phyloP scores from a whole-genome alignment of 92 coral and sea anemone species.

The Porites lobata region DNA sequence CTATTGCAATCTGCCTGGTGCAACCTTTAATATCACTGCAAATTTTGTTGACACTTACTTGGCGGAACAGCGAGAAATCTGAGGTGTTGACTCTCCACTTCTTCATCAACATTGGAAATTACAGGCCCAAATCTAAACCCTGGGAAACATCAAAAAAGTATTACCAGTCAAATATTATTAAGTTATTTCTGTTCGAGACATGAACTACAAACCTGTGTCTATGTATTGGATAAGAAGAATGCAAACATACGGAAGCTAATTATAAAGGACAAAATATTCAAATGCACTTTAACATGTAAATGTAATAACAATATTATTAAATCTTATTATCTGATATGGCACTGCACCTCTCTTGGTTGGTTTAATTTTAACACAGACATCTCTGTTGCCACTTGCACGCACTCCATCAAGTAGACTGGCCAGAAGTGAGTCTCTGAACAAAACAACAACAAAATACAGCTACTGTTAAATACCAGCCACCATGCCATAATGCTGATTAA shows the following conservation, averaged over 20 bases:
- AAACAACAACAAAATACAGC: background rate
- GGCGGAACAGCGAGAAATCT: conserved; percentile 92
- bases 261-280: no score
- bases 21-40: background rate
- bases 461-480: no score
- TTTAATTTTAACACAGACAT: conserved; percentile 96
- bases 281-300: no score
- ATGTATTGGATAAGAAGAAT: no score
- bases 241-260: no score
- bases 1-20: no score
- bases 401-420: conserved; percentile 97
- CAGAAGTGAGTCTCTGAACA: conserved; percentile 87
- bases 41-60: conserved; percentile 44
- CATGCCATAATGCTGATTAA: no score
- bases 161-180: no score
- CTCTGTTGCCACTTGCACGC: conserved; percentile 98
- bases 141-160: background rate
- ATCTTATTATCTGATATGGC: no score
- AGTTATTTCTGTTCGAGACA: no score
- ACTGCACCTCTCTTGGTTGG: conserved; percentile 89
- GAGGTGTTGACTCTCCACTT: conserved; percentile 95
- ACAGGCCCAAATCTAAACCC: conserved; percentile 92
- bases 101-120: conserved; percentile 92
- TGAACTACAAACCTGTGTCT: no score
- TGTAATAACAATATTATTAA: no score